Percentiles rank a stretch among this genome's conserved stretches.
phyloP scores from a whole-genome alignment of 2,113 vertebrate genomes.

The Apistogramma diplotaenia region DNA sequence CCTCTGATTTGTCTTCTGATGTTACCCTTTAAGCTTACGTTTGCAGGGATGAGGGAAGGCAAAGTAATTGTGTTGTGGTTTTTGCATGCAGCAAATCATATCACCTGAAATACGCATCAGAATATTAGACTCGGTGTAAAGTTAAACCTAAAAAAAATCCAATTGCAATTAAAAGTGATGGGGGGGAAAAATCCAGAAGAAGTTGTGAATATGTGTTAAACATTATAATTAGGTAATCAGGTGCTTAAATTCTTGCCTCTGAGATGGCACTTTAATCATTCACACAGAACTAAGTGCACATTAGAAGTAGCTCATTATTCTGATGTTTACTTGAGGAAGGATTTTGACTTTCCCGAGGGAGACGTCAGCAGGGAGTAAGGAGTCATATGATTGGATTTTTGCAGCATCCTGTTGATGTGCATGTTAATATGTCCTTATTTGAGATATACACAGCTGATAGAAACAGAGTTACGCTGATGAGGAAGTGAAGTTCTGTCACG shows the following conservation, averaged over 20 bases:
- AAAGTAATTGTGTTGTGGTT: neutral
- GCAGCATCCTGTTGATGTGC: neutral
- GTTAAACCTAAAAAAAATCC: neutral
- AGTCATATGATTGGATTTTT: slow-evolving; percentile 5
- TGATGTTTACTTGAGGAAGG: slow-evolving; percentile 7
- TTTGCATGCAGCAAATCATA: neutral
- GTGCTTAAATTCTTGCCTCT: neutral
- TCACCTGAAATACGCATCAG: neutral
- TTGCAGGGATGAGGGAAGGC: neutral
- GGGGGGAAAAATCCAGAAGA: neutral
- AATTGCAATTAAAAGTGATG: neutral
- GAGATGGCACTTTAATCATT: neutral
- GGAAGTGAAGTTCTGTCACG: neutral
- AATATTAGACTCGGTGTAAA: neutral
- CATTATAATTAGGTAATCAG: slow-evolving; percentile 15
- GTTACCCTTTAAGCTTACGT: neutral
- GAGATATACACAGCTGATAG: neutral
- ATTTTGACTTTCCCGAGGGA: neutral
- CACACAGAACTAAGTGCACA: neutral
- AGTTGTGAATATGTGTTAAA: neutral
- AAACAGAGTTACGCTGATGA: neutral
- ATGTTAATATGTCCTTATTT: neutral
- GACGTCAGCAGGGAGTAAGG: neutral
- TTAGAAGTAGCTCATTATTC: slow-evolving; percentile 4
- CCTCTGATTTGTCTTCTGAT: neutral